phyloP scores from a whole-genome alignment of 1,140 invertebrate species.

The Trichogramma pretiosum region DNA sequence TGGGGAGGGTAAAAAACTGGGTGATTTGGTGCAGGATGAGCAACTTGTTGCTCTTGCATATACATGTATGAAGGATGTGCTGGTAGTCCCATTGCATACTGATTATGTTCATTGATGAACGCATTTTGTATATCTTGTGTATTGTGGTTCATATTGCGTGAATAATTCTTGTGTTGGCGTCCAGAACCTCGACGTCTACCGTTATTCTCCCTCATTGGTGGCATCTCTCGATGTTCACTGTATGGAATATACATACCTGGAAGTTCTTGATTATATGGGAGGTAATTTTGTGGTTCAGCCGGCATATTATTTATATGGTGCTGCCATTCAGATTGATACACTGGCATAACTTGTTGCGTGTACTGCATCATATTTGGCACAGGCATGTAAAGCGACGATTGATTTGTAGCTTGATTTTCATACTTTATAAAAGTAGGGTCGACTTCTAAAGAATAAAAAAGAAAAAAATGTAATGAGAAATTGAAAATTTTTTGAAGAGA shows the following conservation, averaged over 20 bases:
- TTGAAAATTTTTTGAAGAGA: slow-evolving; percentile 1
- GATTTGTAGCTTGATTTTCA: slow-evolving; percentile 5
- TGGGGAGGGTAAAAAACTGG: slow-evolving; percentile 25
- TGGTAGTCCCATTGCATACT: slow-evolving; percentile 24
- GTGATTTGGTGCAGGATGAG: slow-evolving; percentile 24
- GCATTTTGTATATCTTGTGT: slow-evolving; percentile 28
- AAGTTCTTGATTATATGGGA: too few relatives aligned
- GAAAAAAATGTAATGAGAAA: not conserved
- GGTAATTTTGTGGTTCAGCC: slow-evolving; percentile 24
- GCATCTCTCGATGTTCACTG: slow-evolving; percentile 26
- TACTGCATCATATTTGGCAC: slow-evolving; percentile 23
- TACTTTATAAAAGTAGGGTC: too few relatives aligned
- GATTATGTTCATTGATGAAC: slow-evolving; percentile 26
- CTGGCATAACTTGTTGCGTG: slow-evolving; percentile 22
- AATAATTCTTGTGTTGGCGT: slow-evolving; percentile 26
- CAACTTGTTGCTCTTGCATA: slow-evolving; percentile 22
- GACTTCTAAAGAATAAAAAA: too few relatives aligned
- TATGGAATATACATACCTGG: slow-evolving; percentile 21
- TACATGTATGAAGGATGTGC: slow-evolving; percentile 18
- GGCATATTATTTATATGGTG: slow-evolving; percentile 20
- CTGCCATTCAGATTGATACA: slow-evolving; percentile 26
- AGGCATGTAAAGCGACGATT: slow-evolving; percentile 16
- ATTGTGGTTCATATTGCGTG: slow-evolving; percentile 27
- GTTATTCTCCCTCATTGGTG: slow-evolving; percentile 23
- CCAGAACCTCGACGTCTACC: slow-evolving; percentile 27